These are phyloP conservation scores for Drosophila repletoides DNA, from an alignment of 1,140 invertebrate genomes.

Conservation along the genomic window DNA sequence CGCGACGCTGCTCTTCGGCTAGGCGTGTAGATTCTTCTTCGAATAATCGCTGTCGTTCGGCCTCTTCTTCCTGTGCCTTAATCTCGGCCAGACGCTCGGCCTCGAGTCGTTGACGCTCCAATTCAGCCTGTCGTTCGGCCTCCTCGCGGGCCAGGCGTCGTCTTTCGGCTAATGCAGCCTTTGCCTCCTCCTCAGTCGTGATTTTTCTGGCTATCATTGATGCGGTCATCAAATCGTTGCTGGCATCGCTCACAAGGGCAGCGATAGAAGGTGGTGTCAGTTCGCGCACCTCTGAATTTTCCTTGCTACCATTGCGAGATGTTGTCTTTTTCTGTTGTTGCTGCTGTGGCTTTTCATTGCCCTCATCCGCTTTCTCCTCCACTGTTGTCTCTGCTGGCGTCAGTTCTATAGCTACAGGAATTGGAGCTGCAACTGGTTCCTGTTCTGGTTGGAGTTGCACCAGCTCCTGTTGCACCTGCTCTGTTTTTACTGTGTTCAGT, in stretches of 20 bases:
- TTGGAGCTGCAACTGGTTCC: constrained; percentile 20
- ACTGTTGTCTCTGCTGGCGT: constrained; percentile 51
- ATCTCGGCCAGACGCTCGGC: constrained; percentile 89
- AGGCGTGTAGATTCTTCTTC: constrained; percentile 90
- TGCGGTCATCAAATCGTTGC: constrained; percentile 73
- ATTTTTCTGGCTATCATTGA: constrained; percentile 88
- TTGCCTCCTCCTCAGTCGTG: constrained; percentile 94
- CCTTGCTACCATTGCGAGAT: constrained; percentile 69
- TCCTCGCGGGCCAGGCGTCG: constrained; percentile 92
- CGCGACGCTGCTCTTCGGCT: constrained; percentile 87
- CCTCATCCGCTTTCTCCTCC: constrained; percentile 81
- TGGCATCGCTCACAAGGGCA: constrained; percentile 15
- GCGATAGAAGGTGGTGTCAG: constrained; percentile 56
- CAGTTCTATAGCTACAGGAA: constrained; percentile 5
- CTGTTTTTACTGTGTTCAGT: constrained; percentile 76
- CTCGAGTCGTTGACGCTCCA: constrained; percentile 89
- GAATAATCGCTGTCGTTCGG: constrained; percentile 89
- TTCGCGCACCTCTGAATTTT: constrained; percentile 75
- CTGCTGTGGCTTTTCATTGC: constrained; percentile 77
- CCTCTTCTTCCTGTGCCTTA: constrained; percentile 91
- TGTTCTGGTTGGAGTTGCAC: not conserved
- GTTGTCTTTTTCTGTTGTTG: constrained; percentile 46
- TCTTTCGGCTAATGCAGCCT: constrained; percentile 93
- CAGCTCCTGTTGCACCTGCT: constrained; percentile 65
- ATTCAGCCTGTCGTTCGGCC: constrained; percentile 92